A percentile compares a stretch with the other conserved stretches of the same genome.
These are phyloP conservation scores for Caenorhabditis doughertyi DNA, from an alignment of 2,888 invertebrate species.

Conservation along the genomic window DNA sequence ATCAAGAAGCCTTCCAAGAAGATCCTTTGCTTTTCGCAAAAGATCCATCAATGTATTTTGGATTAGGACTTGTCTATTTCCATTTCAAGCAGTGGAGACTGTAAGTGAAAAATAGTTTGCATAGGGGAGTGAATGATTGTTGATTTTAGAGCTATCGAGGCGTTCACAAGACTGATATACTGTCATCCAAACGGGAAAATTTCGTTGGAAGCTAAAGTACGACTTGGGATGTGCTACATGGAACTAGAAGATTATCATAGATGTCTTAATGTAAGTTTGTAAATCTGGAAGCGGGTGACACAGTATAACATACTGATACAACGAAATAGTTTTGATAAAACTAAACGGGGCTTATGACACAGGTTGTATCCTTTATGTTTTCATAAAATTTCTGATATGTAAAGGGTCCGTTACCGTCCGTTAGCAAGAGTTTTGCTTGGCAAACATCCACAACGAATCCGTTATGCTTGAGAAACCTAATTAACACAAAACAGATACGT, in stretches of 20 bases:
- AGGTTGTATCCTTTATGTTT: too few relatives aligned
- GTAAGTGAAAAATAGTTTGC: slow-evolving; percentile 85
- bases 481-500: too few relatives aligned
- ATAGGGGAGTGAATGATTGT: neutral
- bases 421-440: too few relatives aligned
- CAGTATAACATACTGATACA: too few relatives aligned
- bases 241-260: slow-evolving; percentile 93
- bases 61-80: slow-evolving; percentile 95
- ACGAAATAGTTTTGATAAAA: too few relatives aligned
- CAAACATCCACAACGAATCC: too few relatives aligned
- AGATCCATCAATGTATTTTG: slow-evolving; percentile 91
- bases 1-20: slow-evolving; percentile 87
- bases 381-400: too few relatives aligned
- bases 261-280: slow-evolving; percentile 87
- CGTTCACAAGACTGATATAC: slow-evolving; percentile 96
- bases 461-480: too few relatives aligned
- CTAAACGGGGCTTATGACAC: too few relatives aligned
- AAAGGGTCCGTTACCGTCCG: too few relatives aligned
- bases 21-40: slow-evolving; percentile 85
- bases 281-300: too few relatives aligned
- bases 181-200: slow-evolving; percentile 92
- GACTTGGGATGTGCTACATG: slow-evolving; percentile 98
- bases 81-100: slow-evolving; percentile 96
- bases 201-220: slow-evolving; percentile 96
- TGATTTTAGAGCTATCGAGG: slow-evolving; percentile 91